A percentile compares a stretch with the other conserved stretches of the same genome.
Conservation (phyloP, 2,113 vertebrate species). For the Mionectes macconnelli region DNA sequence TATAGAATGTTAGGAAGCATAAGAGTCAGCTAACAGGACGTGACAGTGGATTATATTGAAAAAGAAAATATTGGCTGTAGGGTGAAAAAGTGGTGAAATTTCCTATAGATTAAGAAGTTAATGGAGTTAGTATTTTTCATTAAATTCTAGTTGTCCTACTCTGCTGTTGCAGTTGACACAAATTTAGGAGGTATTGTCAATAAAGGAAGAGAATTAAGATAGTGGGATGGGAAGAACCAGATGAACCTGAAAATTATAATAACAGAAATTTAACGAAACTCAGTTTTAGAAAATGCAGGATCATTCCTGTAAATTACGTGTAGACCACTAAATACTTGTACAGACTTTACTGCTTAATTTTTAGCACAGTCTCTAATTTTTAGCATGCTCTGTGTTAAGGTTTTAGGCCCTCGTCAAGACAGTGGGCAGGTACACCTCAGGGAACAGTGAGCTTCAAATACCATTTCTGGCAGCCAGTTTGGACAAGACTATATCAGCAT, state of each 20-base stretch:
- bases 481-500: neutral
- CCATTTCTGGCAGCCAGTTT: neutral
- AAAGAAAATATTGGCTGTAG: neutral
- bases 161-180: neutral
- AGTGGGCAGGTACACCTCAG: neutral
- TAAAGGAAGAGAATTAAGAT: neutral
- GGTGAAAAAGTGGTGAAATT: neutral
- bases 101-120: neutral
- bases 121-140: neutral
- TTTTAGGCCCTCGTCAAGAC: neutral
- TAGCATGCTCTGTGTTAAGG: neutral
- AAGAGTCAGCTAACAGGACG: neutral
- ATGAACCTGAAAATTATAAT: neutral
- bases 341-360: neutral
- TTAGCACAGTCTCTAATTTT: neutral
- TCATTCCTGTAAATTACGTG: neutral
- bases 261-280: neutral
- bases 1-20: neutral
- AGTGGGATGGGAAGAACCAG: neutral
- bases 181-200: neutral
- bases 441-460: neutral
- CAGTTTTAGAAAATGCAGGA: neutral
- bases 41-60: neutral
- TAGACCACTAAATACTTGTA: neutral
- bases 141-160: neutral